Evolutionary conservation across 2,113 vertebrate species (phyloP).

Genomic region (Tichodroma muraria): DNA sequence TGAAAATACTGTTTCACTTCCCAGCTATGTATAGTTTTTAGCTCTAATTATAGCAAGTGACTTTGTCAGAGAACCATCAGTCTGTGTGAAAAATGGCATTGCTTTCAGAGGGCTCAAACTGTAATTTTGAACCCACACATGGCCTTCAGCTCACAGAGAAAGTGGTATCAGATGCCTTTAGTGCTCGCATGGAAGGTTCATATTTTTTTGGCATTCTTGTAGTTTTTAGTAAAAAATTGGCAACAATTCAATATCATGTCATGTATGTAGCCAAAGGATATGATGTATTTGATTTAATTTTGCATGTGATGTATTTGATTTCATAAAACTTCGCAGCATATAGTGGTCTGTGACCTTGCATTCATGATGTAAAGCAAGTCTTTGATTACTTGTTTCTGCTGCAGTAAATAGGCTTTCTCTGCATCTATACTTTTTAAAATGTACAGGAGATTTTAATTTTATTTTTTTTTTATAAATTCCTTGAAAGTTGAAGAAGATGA

Average conservation of each 20-base stretch:
- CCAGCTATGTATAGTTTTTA: neutral
- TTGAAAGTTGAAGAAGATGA: neutral
- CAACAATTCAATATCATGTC: neutral
- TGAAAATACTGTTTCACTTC: neutral
- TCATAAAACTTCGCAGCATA: neutral
- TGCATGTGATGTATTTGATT: neutral
- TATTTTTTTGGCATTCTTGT: neutral
- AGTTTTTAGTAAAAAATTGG: neutral
- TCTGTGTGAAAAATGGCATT: neutral
- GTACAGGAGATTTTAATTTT: neutral
- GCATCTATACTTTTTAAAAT: neutral
- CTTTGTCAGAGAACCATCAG: neutral
- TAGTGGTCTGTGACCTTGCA: neutral
- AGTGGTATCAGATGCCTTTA: neutral
- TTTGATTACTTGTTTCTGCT: neutral
- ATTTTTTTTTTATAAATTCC: neutral
- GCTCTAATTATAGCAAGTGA: neutral
- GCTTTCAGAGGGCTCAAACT: neutral
- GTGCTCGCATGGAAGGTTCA: neutral
- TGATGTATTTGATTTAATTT: neutral
- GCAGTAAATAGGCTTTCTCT: neutral
- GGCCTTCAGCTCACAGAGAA: neutral
- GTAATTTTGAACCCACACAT: neutral
- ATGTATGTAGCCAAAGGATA: neutral
- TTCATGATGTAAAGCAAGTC: neutral